These are phyloP conservation scores for Hiodon tergisus DNA, from an alignment of 2,113 vertebrate genomes.

Conservation along the genomic window DNA sequence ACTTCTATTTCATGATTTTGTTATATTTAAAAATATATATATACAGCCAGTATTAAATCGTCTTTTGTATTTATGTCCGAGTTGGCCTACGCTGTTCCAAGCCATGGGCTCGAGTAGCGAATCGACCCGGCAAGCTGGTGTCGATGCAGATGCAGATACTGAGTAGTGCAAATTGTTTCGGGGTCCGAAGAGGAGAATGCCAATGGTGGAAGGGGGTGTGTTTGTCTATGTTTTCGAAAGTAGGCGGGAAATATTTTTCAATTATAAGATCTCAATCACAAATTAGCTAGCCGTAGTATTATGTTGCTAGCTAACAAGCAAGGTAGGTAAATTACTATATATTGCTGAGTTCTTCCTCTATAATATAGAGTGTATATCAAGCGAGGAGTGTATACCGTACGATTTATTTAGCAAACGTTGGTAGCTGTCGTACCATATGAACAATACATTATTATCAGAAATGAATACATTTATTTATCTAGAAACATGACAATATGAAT, in stretches of 20 bases:
- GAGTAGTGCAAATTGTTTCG: conserved; percentile 1
- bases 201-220: conserved; percentile 21
- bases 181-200: conserved; percentile 8
- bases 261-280: conserved; percentile 28
- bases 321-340: no score
- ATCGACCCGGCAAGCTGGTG: conserved; percentile 1
- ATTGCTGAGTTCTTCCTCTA: no score
- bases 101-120: conserved; percentile 41
- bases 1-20: background rate
- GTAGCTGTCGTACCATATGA: no score
- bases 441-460: no score
- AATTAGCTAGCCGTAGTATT: background rate
- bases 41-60: no score
- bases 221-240: conserved; percentile 51
- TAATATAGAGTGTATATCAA: no score
- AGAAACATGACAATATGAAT: no score
- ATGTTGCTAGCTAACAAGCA: background rate
- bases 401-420: no score
- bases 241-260: conserved; percentile 57
- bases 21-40: background rate
- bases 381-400: no score
- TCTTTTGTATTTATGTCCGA: background rate
- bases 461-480: no score
- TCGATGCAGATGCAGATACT: background rate
- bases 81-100: conserved; percentile 21